Percentiles rank a stretch among this genome's conserved stretches.
phyloP scores from a whole-genome alignment of 2,888 invertebrate species.

The Eristalis arbustorum region DNA sequence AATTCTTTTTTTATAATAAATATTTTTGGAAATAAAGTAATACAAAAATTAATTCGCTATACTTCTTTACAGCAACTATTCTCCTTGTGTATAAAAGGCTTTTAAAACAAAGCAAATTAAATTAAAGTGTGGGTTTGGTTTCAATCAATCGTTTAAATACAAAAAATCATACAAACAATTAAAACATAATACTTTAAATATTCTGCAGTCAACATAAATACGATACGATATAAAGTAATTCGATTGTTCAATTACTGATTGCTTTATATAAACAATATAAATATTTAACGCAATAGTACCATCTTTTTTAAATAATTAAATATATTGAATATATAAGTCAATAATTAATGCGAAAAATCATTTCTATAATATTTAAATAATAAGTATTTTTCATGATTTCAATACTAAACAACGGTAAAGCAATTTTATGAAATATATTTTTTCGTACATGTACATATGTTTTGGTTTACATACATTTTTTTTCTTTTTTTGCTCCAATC shows the following conservation, averaged over 20 bases:
- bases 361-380: not conserved
- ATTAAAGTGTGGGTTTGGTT: slow-evolving; percentile 60
- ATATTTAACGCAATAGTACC: slow-evolving; percentile 58
- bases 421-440: slow-evolving; percentile 49
- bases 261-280: slow-evolving; percentile 7
- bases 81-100: slow-evolving; percentile 37
- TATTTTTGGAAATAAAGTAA: slow-evolving; percentile 47
- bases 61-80: slow-evolving; percentile 33
- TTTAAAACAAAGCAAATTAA: slow-evolving; percentile 69
- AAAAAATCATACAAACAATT: slow-evolving; percentile 16
- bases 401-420: slow-evolving; percentile 65
- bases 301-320: slow-evolving; percentile 28
- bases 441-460: slow-evolving; percentile 16
- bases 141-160: slow-evolving; percentile 20
- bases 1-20: slow-evolving; percentile 57
- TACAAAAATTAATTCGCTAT: slow-evolving; percentile 36
- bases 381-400: not conserved
- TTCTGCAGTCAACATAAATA: slow-evolving; percentile 41
- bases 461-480: slow-evolving; percentile 51
- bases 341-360: not conserved
- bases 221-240: slow-evolving; percentile 36
- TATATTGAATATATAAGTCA: not conserved
- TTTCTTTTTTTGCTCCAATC: slow-evolving; percentile 55
- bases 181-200: slow-evolving; percentile 33
- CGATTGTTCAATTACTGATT: not conserved